These are phyloP conservation scores for Acrocephalus scirpaceus DNA, from an alignment of 2,797 vertebrate genomes.

Conservation along the genomic window DNA sequence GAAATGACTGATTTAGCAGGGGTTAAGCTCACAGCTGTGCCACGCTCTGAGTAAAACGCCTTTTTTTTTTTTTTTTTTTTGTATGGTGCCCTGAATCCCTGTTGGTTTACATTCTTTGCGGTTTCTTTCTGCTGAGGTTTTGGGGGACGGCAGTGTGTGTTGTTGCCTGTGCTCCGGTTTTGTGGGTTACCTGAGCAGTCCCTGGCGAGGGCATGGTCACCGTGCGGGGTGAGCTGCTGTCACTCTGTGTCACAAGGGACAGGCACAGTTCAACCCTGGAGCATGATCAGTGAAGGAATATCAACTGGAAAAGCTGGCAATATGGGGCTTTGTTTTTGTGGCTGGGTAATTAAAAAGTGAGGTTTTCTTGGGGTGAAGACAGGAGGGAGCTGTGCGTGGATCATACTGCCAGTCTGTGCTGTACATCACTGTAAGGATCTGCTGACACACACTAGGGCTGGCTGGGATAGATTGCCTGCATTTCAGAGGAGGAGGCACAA, in stretches of 20 bases:
- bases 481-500: not conserved
- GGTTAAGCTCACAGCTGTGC: not conserved
- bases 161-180: not conserved
- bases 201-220: not conserved
- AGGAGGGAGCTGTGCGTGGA: not conserved
- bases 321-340: not conserved
- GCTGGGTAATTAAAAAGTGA: not conserved
- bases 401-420: not conserved
- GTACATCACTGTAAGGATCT: not conserved
- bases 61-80: not conserved
- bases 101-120: not conserved
- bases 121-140: not conserved
- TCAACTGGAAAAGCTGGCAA: not conserved
- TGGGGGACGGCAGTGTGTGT: not conserved
- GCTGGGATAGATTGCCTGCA: not conserved
- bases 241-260: not conserved
- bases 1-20: not conserved
- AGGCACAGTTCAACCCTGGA: not conserved
- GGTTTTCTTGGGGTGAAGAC: not conserved
- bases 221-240: not conserved
- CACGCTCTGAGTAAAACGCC: not conserved
- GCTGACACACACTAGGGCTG: accelerated
- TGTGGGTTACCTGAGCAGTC: not conserved
- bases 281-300: not conserved
- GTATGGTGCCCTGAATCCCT: not conserved